Percentiles rank a stretch among this genome's conserved stretches.
Evolutionary conservation across 2,113 vertebrate species (phyloP).

Genomic region (Zosterops borbonicus): DNA sequence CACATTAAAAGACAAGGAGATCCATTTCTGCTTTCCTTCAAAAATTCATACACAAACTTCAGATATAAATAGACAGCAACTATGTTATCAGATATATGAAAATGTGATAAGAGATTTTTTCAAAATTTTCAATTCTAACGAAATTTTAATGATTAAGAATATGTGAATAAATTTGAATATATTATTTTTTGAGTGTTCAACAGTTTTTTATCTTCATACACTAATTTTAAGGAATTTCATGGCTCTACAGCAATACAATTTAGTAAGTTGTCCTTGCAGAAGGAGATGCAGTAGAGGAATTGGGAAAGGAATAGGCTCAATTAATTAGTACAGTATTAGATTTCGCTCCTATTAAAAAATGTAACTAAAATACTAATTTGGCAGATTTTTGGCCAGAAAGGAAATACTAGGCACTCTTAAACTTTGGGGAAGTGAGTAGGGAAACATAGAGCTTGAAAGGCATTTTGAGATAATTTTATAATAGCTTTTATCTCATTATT

Average conservation of each 20-base stretch:
- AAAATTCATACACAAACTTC: background rate
- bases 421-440: background rate
- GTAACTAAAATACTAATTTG: conserved; percentile 63
- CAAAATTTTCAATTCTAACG: background rate
- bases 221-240: conserved; percentile 40
- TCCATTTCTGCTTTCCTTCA: background rate
- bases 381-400: conserved; percentile 65
- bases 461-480: background rate
- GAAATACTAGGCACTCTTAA: conserved; percentile 27
- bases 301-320: conserved; percentile 28
- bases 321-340: conserved; percentile 71
- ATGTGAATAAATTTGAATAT: conserved; percentile 54
- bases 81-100: conserved; percentile 16
- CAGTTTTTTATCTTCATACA: conserved; percentile 41
- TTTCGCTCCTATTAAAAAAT: conserved; percentile 66
- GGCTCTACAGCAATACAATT: background rate
- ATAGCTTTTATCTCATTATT: background rate
- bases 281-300: background rate
- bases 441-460: background rate
- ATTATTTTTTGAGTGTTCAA: conserved; percentile 13
- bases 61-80: background rate
- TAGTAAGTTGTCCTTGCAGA: background rate
- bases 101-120: background rate
- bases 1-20: background rate
- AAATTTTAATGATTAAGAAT: conserved; percentile 43